Conservation (phyloP, 1,140 invertebrate genomes). For the Drosophila eugracilis region DNA sequence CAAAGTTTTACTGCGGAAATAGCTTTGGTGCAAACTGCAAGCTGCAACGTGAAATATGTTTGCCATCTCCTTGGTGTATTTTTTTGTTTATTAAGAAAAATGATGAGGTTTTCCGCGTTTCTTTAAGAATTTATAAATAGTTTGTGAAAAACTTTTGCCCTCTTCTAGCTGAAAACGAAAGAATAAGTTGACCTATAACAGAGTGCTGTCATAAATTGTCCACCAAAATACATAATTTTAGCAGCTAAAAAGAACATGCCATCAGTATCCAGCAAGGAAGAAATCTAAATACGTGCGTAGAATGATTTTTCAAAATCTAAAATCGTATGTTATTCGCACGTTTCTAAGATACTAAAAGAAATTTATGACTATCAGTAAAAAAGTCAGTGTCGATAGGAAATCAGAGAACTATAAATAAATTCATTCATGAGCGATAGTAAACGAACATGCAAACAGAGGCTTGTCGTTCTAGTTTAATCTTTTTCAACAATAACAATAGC, state of each 20-base stretch:
- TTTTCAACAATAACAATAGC: background rate
- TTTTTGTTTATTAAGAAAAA: slow-evolving; percentile 58
- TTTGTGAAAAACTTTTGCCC: slow-evolving; percentile 6
- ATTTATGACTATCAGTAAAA: slow-evolving; percentile 8
- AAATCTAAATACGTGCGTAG: no score
- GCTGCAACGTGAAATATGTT: slow-evolving; percentile 50
- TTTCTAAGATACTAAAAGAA: background rate
- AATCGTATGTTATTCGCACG: slow-evolving; percentile 1
- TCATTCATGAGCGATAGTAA: slow-evolving; percentile 27
- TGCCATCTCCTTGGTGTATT: slow-evolving; percentile 39
- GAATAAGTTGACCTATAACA: background rate
- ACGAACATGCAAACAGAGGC: slow-evolving; percentile 7
- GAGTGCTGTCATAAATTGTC: background rate
- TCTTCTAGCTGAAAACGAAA: background rate
- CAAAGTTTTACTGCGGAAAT: slow-evolving; percentile 48
- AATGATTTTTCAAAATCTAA: slow-evolving; percentile 1
- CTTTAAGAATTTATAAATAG: slow-evolving; percentile 27
- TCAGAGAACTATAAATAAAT: slow-evolving; percentile 24
- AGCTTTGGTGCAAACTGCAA: slow-evolving; percentile 34
- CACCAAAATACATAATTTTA: background rate
- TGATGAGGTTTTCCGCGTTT: slow-evolving; percentile 21
- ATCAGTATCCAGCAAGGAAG: background rate
- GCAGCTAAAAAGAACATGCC: no score
- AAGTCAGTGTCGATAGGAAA: slow-evolving; percentile 11
- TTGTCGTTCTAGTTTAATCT: background rate